Percentiles rank a stretch among this genome's conserved stretches.
Evolutionary conservation across 1,140 invertebrate species (phyloP).

Genomic region (Chlorops oryzae): DNA sequence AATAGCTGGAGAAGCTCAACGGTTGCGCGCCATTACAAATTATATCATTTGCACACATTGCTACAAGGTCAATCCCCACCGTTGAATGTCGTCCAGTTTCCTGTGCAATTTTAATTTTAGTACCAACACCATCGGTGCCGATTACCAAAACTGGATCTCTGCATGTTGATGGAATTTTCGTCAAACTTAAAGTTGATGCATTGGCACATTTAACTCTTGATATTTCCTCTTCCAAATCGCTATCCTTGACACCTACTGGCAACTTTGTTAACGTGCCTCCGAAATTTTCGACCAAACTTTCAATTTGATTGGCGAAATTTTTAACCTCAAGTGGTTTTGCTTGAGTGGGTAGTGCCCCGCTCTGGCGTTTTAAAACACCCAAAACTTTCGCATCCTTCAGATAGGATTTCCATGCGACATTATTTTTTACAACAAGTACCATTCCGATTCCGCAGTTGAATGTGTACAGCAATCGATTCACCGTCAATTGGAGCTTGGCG

Average conservation of each 20-base stretch:
- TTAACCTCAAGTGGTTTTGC: conserved; percentile 23
- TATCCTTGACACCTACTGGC: conserved; percentile 17
- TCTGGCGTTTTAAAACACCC: conserved; percentile 26
- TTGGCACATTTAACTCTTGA: neutral
- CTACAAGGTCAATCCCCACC: conserved; percentile 92
- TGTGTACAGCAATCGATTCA: conserved; percentile 73
- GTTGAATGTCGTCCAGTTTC: conserved; percentile 67
- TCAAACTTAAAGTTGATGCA: conserved; percentile 23
- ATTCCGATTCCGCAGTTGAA: conserved; percentile 94
- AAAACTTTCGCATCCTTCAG: conserved; percentile 34
- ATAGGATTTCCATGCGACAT: conserved; percentile 23
- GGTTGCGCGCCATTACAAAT: conserved; percentile 91
- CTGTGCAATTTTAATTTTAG: conserved; percentile 91
- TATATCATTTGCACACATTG: conserved; percentile 99
- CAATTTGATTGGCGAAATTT: conserved; percentile 32
- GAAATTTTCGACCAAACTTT: conserved; percentile 18
- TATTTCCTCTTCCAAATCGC: conserved; percentile 7
- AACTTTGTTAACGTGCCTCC: too few species aligned
- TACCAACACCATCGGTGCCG: conserved; percentile 95
- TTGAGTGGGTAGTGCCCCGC: neutral
- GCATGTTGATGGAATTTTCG: conserved; percentile 47
- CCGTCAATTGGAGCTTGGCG: conserved; percentile 59
- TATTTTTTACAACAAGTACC: conserved; percentile 58
- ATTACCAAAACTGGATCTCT: conserved; percentile 84
- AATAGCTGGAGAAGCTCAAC: conserved; percentile 93